A percentile compares a stretch with the other conserved stretches of the same genome.
These are phyloP conservation scores for Numenius arquata DNA, from an alignment of 2,113 vertebrate species.

Conservation along the genomic window DNA sequence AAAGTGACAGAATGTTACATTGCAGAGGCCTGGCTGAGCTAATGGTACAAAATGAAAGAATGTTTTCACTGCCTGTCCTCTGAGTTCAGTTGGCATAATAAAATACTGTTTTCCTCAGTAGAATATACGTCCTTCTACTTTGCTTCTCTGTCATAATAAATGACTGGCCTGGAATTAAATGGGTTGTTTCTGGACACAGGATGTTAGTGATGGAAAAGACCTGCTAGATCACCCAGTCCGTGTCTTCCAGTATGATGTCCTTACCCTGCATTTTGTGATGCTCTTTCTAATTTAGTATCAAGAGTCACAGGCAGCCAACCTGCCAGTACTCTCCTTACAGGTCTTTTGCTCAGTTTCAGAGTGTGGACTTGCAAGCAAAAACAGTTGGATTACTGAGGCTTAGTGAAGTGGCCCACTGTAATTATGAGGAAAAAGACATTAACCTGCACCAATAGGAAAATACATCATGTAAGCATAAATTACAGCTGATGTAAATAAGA, in stretches of 20 bases:
- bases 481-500: background rate
- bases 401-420: background rate
- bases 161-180: slow-evolving; percentile 59
- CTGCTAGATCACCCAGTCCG: background rate
- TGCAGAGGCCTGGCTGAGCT: slow-evolving; percentile 65
- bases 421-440: slow-evolving; percentile 9
- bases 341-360: background rate
- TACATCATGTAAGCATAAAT: background rate
- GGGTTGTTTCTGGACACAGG: slow-evolving; percentile 28
- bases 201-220: slow-evolving; percentile 47
- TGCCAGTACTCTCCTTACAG: background rate
- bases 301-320: background rate
- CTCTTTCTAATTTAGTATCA: slow-evolving; percentile 4
- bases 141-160: slow-evolving; percentile 55
- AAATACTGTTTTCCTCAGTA: slow-evolving; percentile 55
- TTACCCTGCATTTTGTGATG: slow-evolving; percentile 18
- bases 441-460: background rate
- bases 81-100: slow-evolving; percentile 62
- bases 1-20: slow-evolving; percentile 70
- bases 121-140: slow-evolving; percentile 64
- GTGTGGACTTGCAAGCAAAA: background rate
- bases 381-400: background rate
- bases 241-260: background rate
- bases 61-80: slow-evolving; percentile 65
- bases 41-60: slow-evolving; percentile 68